Conservation (phyloP, 2,113 vertebrate genomes). For the Sclerurus mexicanus region DNA sequence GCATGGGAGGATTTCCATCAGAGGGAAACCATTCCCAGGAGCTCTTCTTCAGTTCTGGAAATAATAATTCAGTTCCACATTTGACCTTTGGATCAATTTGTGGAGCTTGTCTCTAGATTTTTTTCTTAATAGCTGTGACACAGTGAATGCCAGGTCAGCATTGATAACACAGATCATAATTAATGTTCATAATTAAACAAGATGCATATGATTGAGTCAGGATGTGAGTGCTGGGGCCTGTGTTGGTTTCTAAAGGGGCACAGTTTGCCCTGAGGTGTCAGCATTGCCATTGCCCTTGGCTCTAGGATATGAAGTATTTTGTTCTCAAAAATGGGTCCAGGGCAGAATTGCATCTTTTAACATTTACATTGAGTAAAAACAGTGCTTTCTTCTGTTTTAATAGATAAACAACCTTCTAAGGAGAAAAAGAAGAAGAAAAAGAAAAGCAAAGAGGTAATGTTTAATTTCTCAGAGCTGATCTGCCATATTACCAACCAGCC, state of each 20-base stretch:
- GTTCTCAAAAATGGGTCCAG: not conserved
- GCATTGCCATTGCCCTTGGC: not conserved
- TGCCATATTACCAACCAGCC: not conserved
- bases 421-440: conserved; percentile 97
- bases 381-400: not conserved
- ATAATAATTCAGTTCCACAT: not conserved
- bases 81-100: not conserved
- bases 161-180: not conserved
- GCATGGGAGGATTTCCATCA: not conserved
- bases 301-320: not conserved
- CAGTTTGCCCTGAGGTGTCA: not conserved
- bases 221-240: not conserved
- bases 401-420: conserved; percentile 84
- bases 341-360: not conserved
- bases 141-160: not conserved
- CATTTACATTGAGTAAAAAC: not conserved
- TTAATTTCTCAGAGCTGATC: not conserved
- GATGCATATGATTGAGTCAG: not conserved
- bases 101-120: not conserved
- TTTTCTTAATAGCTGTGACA: not conserved
- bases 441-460: conserved; percentile 86
- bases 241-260: not conserved
- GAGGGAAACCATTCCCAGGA: not conserved
- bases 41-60: not conserved
- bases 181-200: not conserved